Evolutionary conservation across 2,113 vertebrate species (phyloP).

Genomic region (Saimiri boliviensis): DNA sequence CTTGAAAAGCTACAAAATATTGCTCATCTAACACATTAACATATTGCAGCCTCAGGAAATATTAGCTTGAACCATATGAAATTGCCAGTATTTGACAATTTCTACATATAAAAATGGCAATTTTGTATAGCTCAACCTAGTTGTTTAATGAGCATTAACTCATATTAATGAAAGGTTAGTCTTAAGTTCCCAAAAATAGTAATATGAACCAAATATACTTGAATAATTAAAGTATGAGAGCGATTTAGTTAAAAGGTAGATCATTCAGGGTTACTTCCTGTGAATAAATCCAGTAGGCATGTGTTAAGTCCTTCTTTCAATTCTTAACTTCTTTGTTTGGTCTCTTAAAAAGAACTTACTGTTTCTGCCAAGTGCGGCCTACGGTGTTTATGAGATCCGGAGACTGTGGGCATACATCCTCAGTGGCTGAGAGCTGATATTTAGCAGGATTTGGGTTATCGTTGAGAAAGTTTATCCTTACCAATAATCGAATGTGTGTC

Average conservation of each 20-base stretch:
- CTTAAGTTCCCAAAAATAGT: neutral
- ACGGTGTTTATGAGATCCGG: neutral
- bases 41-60: neutral
- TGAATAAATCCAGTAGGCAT: neutral
- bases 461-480: neutral
- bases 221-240: neutral
- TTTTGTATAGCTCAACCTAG: neutral
- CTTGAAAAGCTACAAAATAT: neutral
- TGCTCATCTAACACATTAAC: neutral
- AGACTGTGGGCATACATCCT: neutral
- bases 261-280: neutral
- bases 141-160: neutral
- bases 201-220: neutral
- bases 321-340: conserved; percentile 38
- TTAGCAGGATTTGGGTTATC: neutral
- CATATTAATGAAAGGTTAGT: neutral
- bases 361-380: conserved; percentile 40
- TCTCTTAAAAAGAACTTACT: neutral
- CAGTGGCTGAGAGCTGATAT: neutral
- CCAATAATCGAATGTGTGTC: neutral
- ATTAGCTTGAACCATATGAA: conserved; percentile 16
- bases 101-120: neutral
- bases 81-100: neutral
- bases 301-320: conserved; percentile 26
- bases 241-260: conserved; percentile 34